Evolutionary conservation across 2,888 invertebrate species (phyloP), one percentile per base, ranked within the genome.

Genomic region (Girardia tigrina): DNA sequence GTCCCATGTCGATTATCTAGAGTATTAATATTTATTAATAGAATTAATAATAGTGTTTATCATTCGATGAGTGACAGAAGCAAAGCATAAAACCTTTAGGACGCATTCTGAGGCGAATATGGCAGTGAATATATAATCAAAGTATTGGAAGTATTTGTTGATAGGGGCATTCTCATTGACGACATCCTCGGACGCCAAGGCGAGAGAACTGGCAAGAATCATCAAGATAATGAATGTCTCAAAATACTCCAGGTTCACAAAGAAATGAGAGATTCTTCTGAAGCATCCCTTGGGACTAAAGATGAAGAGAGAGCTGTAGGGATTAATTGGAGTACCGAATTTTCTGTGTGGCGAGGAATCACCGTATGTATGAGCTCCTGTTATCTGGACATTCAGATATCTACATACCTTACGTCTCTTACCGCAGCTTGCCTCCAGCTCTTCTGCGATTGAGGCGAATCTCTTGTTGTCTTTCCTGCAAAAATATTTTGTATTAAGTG

Each of bases 141-240:
- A 93, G 87, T 90, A 91, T 87, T 95, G 93, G 81, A 99, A 88
- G 82, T 94, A 89, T 81, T 87, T 87, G 86, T 99, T 99, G 85
- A 90, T 88, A 80, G 86, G 84, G 78, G 89, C 92, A 28, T 27
- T 76, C 86, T 95, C 95, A 83, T 90, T 89, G 80, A 99, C 95
- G 79, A 98, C 97, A 87, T 99, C 95, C 88, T 99, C 98, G 81
- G 95, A 94, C 80, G 98, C 98, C 86, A 99, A 88, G 82, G 98
- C 95, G 86, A 97, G 92, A 85, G 94, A 94, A 88, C 95, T 97
- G 86, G 97, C 88, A 86, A 92, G 91, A 87, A 98, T 99, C 85
- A 99, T 94, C 85, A 94, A 89, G 98, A 99, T 99, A 86, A 99
- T 98, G 89, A 97, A 94, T 88, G 95, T 90, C 88, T 98, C 98